phyloP scores from a whole-genome alignment of 2,113 vertebrate species.

The Peromyscus leucopus region DNA sequence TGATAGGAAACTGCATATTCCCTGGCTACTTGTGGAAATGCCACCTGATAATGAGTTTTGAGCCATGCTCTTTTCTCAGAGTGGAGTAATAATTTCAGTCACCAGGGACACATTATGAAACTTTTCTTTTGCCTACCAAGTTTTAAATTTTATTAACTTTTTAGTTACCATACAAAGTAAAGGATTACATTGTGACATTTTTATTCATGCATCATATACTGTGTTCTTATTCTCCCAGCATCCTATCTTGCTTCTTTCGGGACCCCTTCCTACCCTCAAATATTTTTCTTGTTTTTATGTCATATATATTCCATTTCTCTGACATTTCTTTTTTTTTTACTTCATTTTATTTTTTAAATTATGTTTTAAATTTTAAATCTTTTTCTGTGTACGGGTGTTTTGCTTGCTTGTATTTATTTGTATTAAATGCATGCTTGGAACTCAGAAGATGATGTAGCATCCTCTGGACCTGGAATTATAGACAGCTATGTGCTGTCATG shows the following conservation, averaged over 20 bases:
- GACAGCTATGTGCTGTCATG: neutral
- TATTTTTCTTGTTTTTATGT: neutral
- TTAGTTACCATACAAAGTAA: neutral
- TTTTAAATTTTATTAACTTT: neutral
- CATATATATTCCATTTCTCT: neutral
- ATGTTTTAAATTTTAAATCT: neutral
- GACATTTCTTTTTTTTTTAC: neutral
- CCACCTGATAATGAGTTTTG: slow-evolving; percentile 72
- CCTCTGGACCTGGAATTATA: neutral
- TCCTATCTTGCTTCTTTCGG: neutral
- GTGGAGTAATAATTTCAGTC: slow-evolving; percentile 49
- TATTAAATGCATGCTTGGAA: neutral
- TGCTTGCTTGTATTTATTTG: neutral
- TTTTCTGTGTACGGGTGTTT: neutral
- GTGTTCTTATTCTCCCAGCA: neutral
- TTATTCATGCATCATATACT: neutral
- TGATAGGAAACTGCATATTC: slow-evolving; percentile 63
- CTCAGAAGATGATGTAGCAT: neutral
- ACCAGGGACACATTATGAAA: slow-evolving; percentile 48
- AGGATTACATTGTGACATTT: neutral
- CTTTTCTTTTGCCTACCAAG: neutral
- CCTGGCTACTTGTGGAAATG: slow-evolving; percentile 68
- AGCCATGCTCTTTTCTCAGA: slow-evolving; percentile 53
- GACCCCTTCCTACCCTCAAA: neutral
- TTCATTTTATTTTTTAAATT: neutral